Conservation (phyloP, 2,797 vertebrate species). For the Hirundo rustica region DNA sequence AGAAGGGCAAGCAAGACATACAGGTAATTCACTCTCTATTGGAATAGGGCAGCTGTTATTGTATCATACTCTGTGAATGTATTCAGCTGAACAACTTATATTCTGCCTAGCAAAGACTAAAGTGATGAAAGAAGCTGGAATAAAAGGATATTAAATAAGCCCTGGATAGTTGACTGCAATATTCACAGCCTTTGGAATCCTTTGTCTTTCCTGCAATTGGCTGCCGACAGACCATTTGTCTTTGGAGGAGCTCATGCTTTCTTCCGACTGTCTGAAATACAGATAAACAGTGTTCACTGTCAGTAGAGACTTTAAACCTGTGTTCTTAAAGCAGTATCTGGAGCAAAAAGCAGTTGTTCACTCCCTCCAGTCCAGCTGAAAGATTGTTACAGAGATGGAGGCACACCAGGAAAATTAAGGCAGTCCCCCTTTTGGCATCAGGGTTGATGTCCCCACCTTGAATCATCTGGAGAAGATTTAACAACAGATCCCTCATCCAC, state of each 20-base stretch:
- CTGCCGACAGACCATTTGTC: slow-evolving; percentile 16
- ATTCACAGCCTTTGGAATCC: slow-evolving; percentile 30
- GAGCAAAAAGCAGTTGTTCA: not conserved
- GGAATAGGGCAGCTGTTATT: slow-evolving; percentile 7
- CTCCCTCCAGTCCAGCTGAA: not conserved
- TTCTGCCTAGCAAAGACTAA: not conserved
- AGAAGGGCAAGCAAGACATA: not conserved
- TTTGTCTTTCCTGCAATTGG: slow-evolving; percentile 22
- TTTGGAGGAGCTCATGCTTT: not conserved
- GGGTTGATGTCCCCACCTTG: not conserved
- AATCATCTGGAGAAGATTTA: not conserved
- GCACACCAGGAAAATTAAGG: not conserved
- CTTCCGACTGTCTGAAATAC: not conserved
- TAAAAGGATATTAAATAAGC: slow-evolving; percentile 42
- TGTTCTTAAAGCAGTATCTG: not conserved
- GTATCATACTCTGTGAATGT: not conserved
- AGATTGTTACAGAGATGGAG: not conserved
- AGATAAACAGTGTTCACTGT: not conserved
- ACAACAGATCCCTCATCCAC: not conserved
- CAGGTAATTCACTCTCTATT: not conserved
- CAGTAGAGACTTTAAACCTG: not conserved
- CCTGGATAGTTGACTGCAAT: slow-evolving; percentile 32
- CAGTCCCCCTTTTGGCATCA: not conserved
- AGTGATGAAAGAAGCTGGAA: slow-evolving; percentile 28
- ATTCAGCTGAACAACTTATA: not conserved